These are phyloP conservation scores for Rhingia campestris DNA, from an alignment of 2,888 invertebrate species.

Conservation along the genomic window DNA sequence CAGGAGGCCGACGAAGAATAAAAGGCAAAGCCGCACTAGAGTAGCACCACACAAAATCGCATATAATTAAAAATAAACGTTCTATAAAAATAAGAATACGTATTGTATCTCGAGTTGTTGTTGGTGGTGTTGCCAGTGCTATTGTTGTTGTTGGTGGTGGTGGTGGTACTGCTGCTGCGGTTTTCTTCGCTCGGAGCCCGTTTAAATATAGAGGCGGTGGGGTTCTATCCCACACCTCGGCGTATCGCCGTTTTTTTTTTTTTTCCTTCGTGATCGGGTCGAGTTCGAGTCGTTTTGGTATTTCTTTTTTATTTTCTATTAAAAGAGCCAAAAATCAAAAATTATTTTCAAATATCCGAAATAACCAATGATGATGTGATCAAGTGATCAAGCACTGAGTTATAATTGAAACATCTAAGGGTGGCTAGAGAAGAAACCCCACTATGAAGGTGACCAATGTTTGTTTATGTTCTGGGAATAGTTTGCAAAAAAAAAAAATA, in stretches of 20 bases:
- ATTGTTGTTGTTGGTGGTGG: constrained; percentile 41
- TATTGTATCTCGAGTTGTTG: constrained; percentile 55
- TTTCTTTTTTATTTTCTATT: constrained; percentile 31
- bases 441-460: background rate
- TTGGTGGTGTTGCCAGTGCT: constrained; percentile 20
- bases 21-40: constrained; percentile 56
- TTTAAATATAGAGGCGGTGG: constrained; percentile 68
- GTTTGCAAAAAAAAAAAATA: background rate
- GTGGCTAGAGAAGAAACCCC: background rate
- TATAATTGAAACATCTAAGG: constrained; percentile 19
- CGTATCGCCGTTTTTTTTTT: constrained; percentile 50
- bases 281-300: constrained; percentile 10
- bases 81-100: constrained; percentile 79
- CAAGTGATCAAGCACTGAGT: constrained; percentile 37
- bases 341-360: constrained; percentile 70
- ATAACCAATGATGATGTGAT: constrained; percentile 67
- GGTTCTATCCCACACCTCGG: constrained; percentile 53
- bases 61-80: constrained; percentile 82
- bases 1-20: constrained; percentile 51
- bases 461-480: constrained; percentile 35
- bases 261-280: constrained; percentile 44
- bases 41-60: constrained; percentile 79
- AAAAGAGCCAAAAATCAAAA: constrained; percentile 63
- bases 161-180: constrained; percentile 32
- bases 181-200: constrained; percentile 53